Conservation (phyloP, 1,140 invertebrate species). For the Penaeus indicus region DNA sequence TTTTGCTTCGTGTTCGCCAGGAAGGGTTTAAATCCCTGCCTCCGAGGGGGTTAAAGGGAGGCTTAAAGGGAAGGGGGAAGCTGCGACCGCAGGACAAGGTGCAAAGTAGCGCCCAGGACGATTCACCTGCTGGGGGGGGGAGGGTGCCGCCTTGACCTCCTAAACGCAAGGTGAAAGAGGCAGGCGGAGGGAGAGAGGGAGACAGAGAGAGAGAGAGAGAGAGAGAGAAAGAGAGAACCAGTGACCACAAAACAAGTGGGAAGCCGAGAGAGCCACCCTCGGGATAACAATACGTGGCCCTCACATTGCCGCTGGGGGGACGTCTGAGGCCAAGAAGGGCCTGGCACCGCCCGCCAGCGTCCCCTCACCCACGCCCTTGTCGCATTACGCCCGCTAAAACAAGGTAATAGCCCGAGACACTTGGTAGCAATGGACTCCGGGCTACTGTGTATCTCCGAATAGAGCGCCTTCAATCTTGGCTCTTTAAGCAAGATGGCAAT, state of each 20-base stretch:
- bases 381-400: conserved; percentile 48
- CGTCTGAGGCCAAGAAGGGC: conserved; percentile 47
- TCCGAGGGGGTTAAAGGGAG: not conserved
- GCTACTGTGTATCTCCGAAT: conserved; percentile 16
- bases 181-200: conserved; percentile 10
- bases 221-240: no score
- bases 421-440: conserved; percentile 53
- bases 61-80: not conserved
- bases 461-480: no score
- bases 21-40: not conserved
- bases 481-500: no score
- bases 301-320: conserved; percentile 22
- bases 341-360: not conserved
- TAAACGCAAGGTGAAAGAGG: not conserved
- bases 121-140: not conserved
- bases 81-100: not conserved
- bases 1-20: conserved; percentile 25
- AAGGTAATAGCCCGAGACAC: conserved; percentile 56
- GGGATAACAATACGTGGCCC: conserved; percentile 41
- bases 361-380: conserved; percentile 43
- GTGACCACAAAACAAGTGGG: no score
- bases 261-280: not conserved
- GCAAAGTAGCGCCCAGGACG: not conserved
- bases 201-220: not conserved
- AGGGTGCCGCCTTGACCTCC: not conserved